A percentile compares a stretch with the other conserved stretches of the same genome.
phyloP scores from a whole-genome alignment of 2,113 vertebrate genomes.

The Trochalopteron elliotii region DNA sequence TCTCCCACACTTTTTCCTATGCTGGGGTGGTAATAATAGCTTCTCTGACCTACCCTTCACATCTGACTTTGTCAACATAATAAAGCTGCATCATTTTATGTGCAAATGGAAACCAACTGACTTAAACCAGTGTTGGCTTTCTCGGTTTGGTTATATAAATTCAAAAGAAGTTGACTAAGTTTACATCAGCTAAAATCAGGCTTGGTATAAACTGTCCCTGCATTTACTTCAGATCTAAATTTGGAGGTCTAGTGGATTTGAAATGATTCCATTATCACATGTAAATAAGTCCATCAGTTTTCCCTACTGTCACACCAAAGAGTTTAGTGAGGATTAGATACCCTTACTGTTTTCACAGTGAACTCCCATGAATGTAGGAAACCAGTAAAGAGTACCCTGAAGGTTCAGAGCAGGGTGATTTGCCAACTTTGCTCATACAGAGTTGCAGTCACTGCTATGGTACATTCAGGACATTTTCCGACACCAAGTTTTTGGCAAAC shows the following conservation, averaged over 20 bases:
- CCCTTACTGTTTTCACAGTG: background rate
- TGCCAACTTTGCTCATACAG: background rate
- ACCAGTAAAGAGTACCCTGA: background rate
- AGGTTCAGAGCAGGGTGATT: background rate
- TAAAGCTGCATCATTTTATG: background rate
- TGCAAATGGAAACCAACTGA: background rate
- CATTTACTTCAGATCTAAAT: background rate
- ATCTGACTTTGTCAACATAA: background rate
- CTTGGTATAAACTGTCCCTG: background rate
- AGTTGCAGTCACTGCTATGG: background rate
- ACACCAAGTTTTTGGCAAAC: background rate
- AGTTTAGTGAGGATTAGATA: background rate
- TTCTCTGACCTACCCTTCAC: background rate
- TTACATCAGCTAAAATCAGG: background rate
- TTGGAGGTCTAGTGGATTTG: constrained; percentile 6
- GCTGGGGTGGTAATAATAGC: background rate
- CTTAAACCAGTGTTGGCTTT: background rate
- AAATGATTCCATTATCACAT: background rate
- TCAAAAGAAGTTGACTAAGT: background rate
- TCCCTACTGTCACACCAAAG: background rate
- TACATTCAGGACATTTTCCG: background rate
- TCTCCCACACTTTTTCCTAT: background rate
- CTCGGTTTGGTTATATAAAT: background rate
- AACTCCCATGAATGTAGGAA: background rate
- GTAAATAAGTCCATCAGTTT: constrained; percentile 27